Evolutionary conservation across 2,888 invertebrate species (phyloP), one percentile per base, ranked within the genome.

Genomic region (Criorhina ranunculi): DNA sequence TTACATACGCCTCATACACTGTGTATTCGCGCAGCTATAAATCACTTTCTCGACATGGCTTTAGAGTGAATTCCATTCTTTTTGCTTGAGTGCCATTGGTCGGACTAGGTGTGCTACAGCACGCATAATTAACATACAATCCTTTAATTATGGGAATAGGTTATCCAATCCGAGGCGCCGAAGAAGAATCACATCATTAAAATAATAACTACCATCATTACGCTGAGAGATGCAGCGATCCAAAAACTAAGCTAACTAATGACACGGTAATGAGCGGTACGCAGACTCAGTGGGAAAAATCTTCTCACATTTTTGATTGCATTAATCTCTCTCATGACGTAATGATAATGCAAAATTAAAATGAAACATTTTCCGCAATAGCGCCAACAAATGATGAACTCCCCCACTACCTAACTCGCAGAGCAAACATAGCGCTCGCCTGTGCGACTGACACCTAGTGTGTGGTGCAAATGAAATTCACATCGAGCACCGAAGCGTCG

Each of bases 301-400:
- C 78, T 73, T 83, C 78, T 72, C 77, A 62, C 70, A 78, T 73
- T 42, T n/a, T 78, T 83, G 82, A 79, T 83, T 79, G 72, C 79
- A 83, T 69, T 83, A 79, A 73, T 69, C 67, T 79, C 67, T 79
- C 51, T 83, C 78, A 78, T 82, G 82, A 82, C 72, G 73, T 78
- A 78, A 82, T 73, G 79, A 78, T 73, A 83, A 79, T 73, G 72
- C 76, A 69, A 44, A 64, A 59, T 62, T 55, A 59, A 83, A 46
- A 78, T 46, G 67, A 79, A 78, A 42, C 73, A 73, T 83, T 83
- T 79, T 79, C 79, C 83, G 83, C 82, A 82, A 77, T 77, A 57
- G n/a, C 51, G 51, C 40, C 51, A 53, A 67, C 44, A 64, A 64
- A 44, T 59, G n/a, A 79, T 40, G 31, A 17, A 44, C 44, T 2